Evolutionary conservation across 2,797 vertebrate genomes (phyloP).

Genomic region (Fistularia commersonii): DNA sequence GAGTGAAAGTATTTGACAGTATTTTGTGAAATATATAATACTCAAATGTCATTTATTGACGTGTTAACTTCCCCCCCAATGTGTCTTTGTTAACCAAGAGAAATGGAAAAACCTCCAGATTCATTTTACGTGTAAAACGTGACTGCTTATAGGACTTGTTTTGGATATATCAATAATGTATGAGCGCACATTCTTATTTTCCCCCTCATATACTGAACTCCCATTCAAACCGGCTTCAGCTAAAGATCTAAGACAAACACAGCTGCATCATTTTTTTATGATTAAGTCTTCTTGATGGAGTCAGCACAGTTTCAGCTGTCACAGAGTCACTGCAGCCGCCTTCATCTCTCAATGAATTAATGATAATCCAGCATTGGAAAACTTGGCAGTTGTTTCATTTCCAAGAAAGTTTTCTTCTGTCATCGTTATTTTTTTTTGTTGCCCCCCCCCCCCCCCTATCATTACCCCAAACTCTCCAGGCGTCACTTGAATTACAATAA

Average conservation of each 20-base stretch:
- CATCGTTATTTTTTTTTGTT: not conserved
- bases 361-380: conserved; percentile 15
- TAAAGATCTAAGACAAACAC: conserved; percentile 10
- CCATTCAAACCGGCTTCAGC: conserved; percentile 9
- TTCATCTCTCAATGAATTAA: conserved; percentile 38
- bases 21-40: no score
- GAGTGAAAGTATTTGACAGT: no score
- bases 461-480: conserved; percentile 4
- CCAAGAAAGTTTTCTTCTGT: conserved; percentile 1
- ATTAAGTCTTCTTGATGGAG: conserved; percentile 25
- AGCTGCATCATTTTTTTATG: conserved; percentile 39
- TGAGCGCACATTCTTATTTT: no score
- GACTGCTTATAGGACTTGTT: no score
- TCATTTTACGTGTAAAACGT: no score
- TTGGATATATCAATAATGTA: no score
- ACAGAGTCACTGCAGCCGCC: conserved; percentile 5
- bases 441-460: not conserved
- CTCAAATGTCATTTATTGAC: no score
- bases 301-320: conserved; percentile 22
- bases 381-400: conserved; percentile 15
- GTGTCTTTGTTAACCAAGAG: no score
- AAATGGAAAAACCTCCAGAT: no score
- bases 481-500: conserved; percentile 16
- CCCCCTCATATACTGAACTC: no score
- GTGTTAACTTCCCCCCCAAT: no score